Base-by-base conservation (phyloP, 2,888 invertebrate species). In the Anarsia innoxiella region DNA sequence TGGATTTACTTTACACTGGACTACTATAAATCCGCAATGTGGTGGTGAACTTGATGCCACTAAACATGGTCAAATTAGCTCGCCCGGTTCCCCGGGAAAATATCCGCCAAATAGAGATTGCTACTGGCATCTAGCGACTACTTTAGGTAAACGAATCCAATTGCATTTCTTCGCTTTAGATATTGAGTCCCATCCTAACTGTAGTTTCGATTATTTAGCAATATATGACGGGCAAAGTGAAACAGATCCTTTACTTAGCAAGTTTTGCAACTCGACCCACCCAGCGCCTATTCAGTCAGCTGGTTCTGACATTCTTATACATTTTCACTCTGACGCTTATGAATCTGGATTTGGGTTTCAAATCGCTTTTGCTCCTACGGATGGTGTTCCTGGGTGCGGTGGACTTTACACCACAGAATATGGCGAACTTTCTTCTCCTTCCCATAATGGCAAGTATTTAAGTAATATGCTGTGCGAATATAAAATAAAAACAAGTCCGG, bases 51-150 rank as follows among this genome's bases (percentile, higher is more conserved):
- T 91, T 2, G 68, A 88, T 30, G 87, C 86, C 0, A 64, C 69
- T 0, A 75, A 86, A 2, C 90, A 93, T 59, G 96, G 96, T 1
- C 88, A 89, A 0, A 88, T 97, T 12, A 88, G 87, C 33, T 95
- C 95, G 1, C 97, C 97, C 0, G 96, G 96, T 1, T 95, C 93
- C 35, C 97, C 97, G 0, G 94, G 93, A 8, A 88, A 87, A 44
- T 97, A 97, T 75, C 96, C 97, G 0, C 87, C 89, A 9, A 91
- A 94, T 66, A 86, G 91, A 14, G 93, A 96, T 59, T 97, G 97
- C 62, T 88, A 84, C 39, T 97, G 97, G 96, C 82, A 77, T 29
- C 77, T 97, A 31, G 59, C 53, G 3, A 92, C 92, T 0, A 79
- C 84, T 2, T 77, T 86, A 0, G 91, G 90, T 6, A 95, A 94